Base-by-base conservation (phyloP, 92 coral and sea anemone species). In the Isaurus tuberculatus region DNA sequence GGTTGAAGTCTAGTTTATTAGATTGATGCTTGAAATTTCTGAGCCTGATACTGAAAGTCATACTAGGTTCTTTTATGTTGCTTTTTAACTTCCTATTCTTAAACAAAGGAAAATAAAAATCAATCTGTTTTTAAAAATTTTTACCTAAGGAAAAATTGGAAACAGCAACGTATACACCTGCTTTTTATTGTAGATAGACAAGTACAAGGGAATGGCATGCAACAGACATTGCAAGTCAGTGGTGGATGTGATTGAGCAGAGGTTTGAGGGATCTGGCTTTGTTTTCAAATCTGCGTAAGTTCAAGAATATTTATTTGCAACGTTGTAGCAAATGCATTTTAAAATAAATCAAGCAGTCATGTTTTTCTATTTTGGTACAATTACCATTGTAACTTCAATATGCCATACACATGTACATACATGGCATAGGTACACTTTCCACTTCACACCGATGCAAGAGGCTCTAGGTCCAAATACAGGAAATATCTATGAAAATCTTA, bases 251-350 rank as follows among this genome's bases (percentile, higher is more conserved):
- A n/a, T 60, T 15, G 67, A 60, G 67, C 26, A 60, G 67, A 60
- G 67, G 27, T n/a, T 60, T 19, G 26, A 60, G 67, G 67, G 27
- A 60, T 60, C 67, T 60, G 67, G 26, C 5, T 60, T 16, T 60
- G 67, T 60, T n/a, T 60, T 60, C 66, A 60, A 60, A 28, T n/a
- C 66, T 60, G 23, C 66, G 66, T 60, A 60, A 60, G 66, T 60
- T 60, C 25, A 60, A 14, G 10, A 60, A 13, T 60, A 60, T 60
- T 55, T 55, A n/a, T 15, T 55, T 55, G 63, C 63, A 55, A 55
- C 63, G 11, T 55, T 55, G 63, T 55, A 55, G 63, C 63, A 15
- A 55, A 55, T 55, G 25, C 63, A 55, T 55, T 55, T 55, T 15
- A 55, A 55, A 55, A 55, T 55, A 55, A 55, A 55, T 55, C 63